These are phyloP conservation scores for Theocolax elegans DNA, from an alignment of 1,140 invertebrate species.

Conservation along the genomic window DNA sequence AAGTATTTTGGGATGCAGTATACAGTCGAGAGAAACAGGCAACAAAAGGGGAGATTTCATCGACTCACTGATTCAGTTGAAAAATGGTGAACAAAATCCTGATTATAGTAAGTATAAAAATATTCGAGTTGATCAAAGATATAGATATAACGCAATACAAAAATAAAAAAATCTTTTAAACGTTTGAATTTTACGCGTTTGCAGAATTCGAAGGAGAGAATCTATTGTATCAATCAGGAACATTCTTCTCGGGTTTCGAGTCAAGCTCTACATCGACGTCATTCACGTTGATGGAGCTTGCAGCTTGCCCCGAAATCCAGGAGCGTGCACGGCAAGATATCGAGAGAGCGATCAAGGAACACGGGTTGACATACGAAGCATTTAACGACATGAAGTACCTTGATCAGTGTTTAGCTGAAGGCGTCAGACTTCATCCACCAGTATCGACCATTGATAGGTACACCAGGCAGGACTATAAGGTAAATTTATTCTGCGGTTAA, in stretches of 20 bases:
- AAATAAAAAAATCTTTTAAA: background rate
- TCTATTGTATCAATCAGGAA: slow-evolving; percentile 52
- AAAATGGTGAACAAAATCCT: slow-evolving; percentile 55
- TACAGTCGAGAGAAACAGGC: slow-evolving; percentile 53
- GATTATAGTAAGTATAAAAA: slow-evolving; percentile 53
- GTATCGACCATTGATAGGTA: slow-evolving; percentile 70
- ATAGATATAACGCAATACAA: background rate
- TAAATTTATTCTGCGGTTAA: slow-evolving; percentile 29
- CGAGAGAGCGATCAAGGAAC: slow-evolving; percentile 58
- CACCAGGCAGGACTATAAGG: slow-evolving; percentile 62
- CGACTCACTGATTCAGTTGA: slow-evolving; percentile 59
- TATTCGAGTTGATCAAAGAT: background rate
- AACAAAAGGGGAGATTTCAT: slow-evolving; percentile 60
- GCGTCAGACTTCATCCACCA: slow-evolving; percentile 71
- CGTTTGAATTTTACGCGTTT: slow-evolving; percentile 13
- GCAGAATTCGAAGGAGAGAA: slow-evolving; percentile 56
- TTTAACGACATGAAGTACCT: slow-evolving; percentile 61
- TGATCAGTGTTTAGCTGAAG: slow-evolving; percentile 54
- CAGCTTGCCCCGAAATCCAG: slow-evolving; percentile 51
- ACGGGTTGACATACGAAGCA: slow-evolving; percentile 55
- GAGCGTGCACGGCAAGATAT: slow-evolving; percentile 72
- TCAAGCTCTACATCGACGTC: slow-evolving; percentile 68
- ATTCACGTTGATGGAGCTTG: slow-evolving; percentile 64
- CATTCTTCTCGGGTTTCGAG: slow-evolving; percentile 70
- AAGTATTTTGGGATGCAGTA: slow-evolving; percentile 60